phyloP scores from a whole-genome alignment of 2,797 vertebrate genomes.

The Typhlichthys subterraneus region DNA sequence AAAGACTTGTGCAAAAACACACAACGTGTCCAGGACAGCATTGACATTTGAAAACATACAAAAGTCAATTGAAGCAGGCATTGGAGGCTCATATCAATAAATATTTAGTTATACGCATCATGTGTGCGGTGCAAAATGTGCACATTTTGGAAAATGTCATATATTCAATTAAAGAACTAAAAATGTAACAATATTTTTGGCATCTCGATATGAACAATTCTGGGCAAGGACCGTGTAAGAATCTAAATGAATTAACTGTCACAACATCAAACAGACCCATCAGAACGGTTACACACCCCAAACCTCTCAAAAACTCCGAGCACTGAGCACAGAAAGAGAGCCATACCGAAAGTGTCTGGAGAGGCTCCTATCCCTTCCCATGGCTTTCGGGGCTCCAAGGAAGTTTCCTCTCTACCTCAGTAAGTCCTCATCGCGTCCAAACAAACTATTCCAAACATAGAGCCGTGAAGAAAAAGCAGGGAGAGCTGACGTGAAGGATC shows the following conservation, averaged over 20 bases:
- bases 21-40: conserved; percentile 8
- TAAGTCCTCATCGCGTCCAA: conserved; percentile 58
- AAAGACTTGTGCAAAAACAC: conserved; percentile 3
- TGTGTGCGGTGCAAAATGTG: too few species aligned
- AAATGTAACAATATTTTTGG: background rate
- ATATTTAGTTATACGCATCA: background rate
- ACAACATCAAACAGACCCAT: background rate
- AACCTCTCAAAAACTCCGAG: conserved; percentile 25
- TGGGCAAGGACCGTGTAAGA: background rate
- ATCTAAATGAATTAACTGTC: background rate
- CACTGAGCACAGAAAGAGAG: conserved; percentile 36
- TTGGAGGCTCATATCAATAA: background rate
- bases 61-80: background rate
- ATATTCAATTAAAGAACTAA: background rate
- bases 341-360: conserved; percentile 94
- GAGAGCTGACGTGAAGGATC: conserved; percentile 24
- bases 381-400: conserved; percentile 63
- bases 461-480: conserved; percentile 21
- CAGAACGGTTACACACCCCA: conserved; percentile 15
- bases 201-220: background rate
- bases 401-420: conserved; percentile 42
- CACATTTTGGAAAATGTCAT: background rate
- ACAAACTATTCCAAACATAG: conserved; percentile 39
- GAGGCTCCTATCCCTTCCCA: conserved; percentile 92
- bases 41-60: too few species aligned